These are phyloP conservation scores for Seira ritae DNA, from an alignment of 2,888 invertebrate species.

Conservation along the genomic window DNA sequence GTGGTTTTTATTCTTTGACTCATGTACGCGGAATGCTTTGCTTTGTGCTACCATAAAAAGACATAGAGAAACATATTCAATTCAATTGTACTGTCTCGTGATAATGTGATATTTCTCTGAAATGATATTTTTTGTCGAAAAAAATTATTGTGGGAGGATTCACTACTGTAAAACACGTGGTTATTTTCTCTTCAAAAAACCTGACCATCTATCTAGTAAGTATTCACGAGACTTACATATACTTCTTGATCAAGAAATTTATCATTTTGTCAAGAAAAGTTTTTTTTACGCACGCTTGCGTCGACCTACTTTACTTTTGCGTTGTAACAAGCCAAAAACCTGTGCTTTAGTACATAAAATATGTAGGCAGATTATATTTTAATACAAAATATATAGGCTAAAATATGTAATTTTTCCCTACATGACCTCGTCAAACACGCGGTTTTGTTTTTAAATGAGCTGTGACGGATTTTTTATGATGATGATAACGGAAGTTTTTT, in stretches of 20 bases:
- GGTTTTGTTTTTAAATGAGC: too few relatives aligned
- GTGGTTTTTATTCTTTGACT: background rate
- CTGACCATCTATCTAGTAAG: background rate
- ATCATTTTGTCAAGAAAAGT: background rate
- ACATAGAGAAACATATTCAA: too few relatives aligned
- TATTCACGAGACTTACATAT: background rate
- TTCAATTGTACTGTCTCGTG: too few relatives aligned
- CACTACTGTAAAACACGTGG: too few relatives aligned
- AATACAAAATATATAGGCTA: background rate
- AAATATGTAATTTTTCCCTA: background rate
- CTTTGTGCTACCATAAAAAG: too few relatives aligned
- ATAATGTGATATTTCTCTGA: too few relatives aligned
- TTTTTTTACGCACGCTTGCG: conserved; percentile 59
- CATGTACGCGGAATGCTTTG: too few relatives aligned
- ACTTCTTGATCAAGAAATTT: background rate
- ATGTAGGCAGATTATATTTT: too few relatives aligned
- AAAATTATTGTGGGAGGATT: too few relatives aligned
- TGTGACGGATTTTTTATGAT: background rate
- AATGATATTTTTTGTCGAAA: too few relatives aligned
- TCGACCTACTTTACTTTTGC: conserved; percentile 56
- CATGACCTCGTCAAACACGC: background rate
- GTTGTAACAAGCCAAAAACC: background rate
- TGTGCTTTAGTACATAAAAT: background rate
- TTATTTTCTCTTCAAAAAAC: background rate
- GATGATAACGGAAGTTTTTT: background rate